phyloP scores from a whole-genome alignment of 2,888 invertebrate genomes.

The Exephanes ischioxanthus region DNA sequence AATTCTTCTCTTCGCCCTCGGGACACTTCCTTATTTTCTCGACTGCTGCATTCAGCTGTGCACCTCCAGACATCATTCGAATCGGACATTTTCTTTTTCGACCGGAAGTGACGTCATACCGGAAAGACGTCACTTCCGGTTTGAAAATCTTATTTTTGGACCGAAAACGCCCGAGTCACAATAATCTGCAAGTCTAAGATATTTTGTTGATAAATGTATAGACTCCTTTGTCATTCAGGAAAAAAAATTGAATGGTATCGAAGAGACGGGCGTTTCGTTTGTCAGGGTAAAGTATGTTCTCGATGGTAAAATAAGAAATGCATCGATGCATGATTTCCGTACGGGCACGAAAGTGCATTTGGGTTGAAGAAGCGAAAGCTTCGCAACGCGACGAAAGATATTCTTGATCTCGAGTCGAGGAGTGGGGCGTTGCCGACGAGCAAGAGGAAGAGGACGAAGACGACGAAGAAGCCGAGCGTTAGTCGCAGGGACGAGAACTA shows the following conservation, averaged over 20 bases:
- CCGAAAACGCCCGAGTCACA: constrained; percentile 68
- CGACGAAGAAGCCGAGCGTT: constrained; percentile 47
- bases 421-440: constrained; percentile 59
- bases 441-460: constrained; percentile 30
- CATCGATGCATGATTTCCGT: constrained; percentile 41
- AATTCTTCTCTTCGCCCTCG: constrained; percentile 48
- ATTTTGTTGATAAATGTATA: constrained; percentile 51
- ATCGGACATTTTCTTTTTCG: constrained; percentile 69
- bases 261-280: constrained; percentile 43
- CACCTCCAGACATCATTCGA: constrained; percentile 45
- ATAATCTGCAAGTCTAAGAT: constrained; percentile 60
- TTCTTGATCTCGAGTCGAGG: constrained; percentile 78
- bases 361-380: constrained; percentile 45
- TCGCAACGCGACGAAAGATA: constrained; percentile 74
- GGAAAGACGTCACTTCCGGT: constrained; percentile 59
- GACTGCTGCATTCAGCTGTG: constrained; percentile 21
- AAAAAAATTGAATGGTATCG: neutral
- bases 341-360: constrained; percentile 43
- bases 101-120: constrained; percentile 70
- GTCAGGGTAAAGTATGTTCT: constrained; percentile 13
- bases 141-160: too few relatives aligned
- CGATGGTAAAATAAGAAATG: constrained; percentile 11
- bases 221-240: neutral
- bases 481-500: constrained; percentile 78
- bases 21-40: constrained; percentile 54